A percentile compares a stretch with the other conserved stretches of the same genome.
These are phyloP conservation scores for Mus pahari DNA, from an alignment of 2,113 vertebrate species.

Conservation along the genomic window DNA sequence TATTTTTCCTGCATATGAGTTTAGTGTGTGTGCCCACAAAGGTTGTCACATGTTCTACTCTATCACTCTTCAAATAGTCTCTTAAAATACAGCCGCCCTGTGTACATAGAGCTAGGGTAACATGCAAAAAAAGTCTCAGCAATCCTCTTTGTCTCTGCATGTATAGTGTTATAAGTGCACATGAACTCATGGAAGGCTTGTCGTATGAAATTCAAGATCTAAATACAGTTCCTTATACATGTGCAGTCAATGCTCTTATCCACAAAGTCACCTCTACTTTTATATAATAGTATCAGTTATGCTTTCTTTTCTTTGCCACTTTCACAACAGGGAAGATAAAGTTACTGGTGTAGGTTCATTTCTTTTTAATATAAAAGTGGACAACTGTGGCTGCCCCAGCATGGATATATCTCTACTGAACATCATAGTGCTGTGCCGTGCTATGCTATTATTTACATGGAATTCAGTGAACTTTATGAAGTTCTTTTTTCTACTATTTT, in stretches of 20 bases:
- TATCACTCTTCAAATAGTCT: background rate
- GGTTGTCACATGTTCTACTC: fast-evolving
- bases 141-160: background rate
- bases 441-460: background rate
- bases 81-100: background rate
- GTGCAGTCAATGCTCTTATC: background rate
- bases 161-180: background rate
- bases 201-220: background rate
- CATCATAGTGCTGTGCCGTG: too few species aligned
- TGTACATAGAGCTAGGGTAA: background rate
- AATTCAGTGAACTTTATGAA: too few species aligned
- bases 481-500: too few species aligned
- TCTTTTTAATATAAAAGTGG: background rate
- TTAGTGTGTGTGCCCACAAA: background rate
- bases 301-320: background rate
- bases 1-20: too few species aligned
- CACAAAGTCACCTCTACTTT: background rate
- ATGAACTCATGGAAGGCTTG: background rate
- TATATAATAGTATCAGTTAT: background rate
- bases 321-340: background rate
- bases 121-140: too few species aligned
- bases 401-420: background rate
- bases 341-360: background rate
- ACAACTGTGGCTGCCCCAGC: background rate
- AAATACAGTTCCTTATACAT: background rate